Evolutionary conservation across 2,797 vertebrate genomes (phyloP), one percentile per base, ranked within the genome.

Genomic region (Crocidura indochinensis): DNA sequence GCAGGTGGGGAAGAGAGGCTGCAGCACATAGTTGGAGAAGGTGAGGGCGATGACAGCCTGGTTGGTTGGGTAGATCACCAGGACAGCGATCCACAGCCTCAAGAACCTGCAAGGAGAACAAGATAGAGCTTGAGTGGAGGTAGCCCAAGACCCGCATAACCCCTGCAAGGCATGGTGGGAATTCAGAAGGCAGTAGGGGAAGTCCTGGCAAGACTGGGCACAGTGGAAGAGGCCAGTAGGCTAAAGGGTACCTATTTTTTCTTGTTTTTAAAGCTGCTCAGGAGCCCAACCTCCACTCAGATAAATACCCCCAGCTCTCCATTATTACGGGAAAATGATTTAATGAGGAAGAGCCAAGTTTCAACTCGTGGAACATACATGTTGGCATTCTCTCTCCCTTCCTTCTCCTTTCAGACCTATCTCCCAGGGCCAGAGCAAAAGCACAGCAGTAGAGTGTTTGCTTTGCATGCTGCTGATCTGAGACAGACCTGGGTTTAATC

Each of bases 1-100:
- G 97, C 98, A 99, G 87, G 98, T 97, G 62, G 98, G 98, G 95
- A 98, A 99, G 91, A 99, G 96, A 0, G 98, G 98, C 94, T 99
- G 98, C 62, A 99, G 94, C 82, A 98, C 92, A 14, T 99, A 99
- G 97, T 98, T 98, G 72, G 98, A 97, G 95, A 99, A 99, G 82
- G 99, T 99, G 93, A 99, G 98, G 1, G 99, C 98, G 24, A 98
- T 98, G 88, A 99, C 98, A 1, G 98, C 98, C 96, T 99, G 98
- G 97, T 98, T 98, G 86, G 98, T 98, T 62, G 98, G 98, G 92
- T 98, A 98, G 91, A 98, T 98, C n/a, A 99, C 98, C 95, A 99
- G 96, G 91, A 99, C 96, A 0, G 98, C 98, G 8, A 98, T 98
- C 98, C 98, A 99, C 15, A 99, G 97, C 64, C 99, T 98, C 94